Evolutionary conservation across 2,888 invertebrate species (phyloP), one percentile per base, ranked within the genome.

Genomic region (Zaprionus lineosus): DNA sequence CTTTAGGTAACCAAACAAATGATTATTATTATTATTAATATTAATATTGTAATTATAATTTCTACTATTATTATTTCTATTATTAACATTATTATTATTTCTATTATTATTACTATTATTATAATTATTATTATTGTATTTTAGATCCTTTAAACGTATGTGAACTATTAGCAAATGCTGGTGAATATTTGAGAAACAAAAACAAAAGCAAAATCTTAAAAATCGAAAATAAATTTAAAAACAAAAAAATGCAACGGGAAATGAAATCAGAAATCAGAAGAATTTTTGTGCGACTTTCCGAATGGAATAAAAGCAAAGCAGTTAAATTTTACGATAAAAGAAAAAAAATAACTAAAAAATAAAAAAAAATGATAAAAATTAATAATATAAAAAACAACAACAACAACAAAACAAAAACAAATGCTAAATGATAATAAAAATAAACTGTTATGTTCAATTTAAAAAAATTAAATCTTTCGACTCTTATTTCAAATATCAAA

Each of bases 401-500:
- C 3, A 19, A 19, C 19, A 19, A 19, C 8, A n/a, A 47, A 50
- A 29, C 12, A 18, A 28, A 51, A 47, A 39, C 16, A 48, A 51
- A 52, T 37, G 51, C 52, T 67, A 58, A 61, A 57, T 59, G 73
- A 73, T 79, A 76, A 83, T 76, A 77, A 77, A n/a, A 79, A 72
- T 84, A 82, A 79, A 84, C 71, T 84, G 78, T 84, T 78, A 78
- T 84, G 82, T 78, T 84, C 84, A 82, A 82, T 74, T 68, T 44
- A 81, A 51, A 57, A 19, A 26, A n/a, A n/a, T n/a, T n/a, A n/a
- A n/a, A n/a, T n/a, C n/a, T n/a, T n/a, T n/a, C n/a, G n/a, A n/a
- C n/a, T n/a, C n/a, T n/a, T n/a, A n/a, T n/a, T n/a, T n/a, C n/a
- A n/a, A n/a, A n/a, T n/a, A n/a, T n/a, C n/a, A n/a, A n/a, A n/a